A percentile compares a stretch with the other conserved stretches of the same genome.
phyloP scores from a whole-genome alignment of 2,888 invertebrate species.

The Actias luna region DNA sequence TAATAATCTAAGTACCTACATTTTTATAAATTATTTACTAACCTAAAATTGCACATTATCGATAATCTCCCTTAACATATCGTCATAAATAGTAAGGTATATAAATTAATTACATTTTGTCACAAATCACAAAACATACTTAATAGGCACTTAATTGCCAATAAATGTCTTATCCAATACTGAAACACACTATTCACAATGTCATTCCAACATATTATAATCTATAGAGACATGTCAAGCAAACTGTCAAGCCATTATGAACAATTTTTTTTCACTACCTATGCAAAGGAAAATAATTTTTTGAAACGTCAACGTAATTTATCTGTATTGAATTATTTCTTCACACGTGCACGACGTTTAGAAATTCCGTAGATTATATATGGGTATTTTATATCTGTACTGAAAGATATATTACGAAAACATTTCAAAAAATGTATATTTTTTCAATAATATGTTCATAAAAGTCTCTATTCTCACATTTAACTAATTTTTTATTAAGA shows the following conservation, averaged over 20 bases:
- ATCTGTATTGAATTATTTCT: background rate
- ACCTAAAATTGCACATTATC: background rate
- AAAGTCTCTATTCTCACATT: background rate
- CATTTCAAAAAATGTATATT: background rate
- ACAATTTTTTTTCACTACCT: background rate
- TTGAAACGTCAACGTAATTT: background rate
- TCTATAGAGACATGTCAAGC: background rate
- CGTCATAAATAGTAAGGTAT: background rate
- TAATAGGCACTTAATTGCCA: background rate
- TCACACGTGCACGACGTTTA: no score
- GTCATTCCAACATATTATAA: background rate
- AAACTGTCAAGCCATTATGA: background rate
- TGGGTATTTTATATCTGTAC: background rate
- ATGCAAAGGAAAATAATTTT: background rate
- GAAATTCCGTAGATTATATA: background rate
- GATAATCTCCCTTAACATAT: background rate
- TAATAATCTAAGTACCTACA: background rate
- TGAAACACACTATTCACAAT: background rate
- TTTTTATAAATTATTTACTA: background rate
- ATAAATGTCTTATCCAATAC: background rate
- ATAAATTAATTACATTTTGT: background rate
- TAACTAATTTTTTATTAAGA: conserved; percentile 9
- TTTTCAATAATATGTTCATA: background rate
- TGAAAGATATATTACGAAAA: background rate
- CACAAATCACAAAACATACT: background rate